These are phyloP conservation scores for Coptodon bakossiorum DNA, from an alignment of 2,113 vertebrate species.

Conservation along the genomic window DNA sequence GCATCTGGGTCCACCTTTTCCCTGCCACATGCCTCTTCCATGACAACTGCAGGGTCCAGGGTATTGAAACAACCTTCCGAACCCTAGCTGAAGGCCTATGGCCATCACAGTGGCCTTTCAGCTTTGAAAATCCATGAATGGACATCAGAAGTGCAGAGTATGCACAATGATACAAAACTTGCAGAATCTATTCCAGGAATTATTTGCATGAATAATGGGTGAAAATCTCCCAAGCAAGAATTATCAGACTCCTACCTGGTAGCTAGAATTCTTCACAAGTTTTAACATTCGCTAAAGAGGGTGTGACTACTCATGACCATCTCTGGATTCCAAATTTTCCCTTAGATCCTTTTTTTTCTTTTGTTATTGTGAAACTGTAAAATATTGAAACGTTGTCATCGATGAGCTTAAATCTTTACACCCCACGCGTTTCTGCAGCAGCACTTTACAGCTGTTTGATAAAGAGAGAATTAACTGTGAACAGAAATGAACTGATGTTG, in stretches of 20 bases:
- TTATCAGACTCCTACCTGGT: neutral
- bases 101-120: neutral
- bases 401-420: neutral
- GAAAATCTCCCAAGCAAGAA: neutral
- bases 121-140: neutral
- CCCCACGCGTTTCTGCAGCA: accelerated
- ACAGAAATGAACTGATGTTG: neutral
- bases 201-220: neutral
- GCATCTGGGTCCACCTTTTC: neutral
- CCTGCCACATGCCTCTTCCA: neutral
- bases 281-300: neutral
- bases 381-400: neutral
- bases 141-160: neutral
- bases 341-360: accelerated
- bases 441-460: neutral
- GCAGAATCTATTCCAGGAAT: neutral
- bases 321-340: neutral
- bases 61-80: neutral
- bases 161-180: neutral
- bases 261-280: neutral
- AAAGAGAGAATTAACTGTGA: neutral
- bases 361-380: neutral
- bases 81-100: accelerated
- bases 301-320: neutral
- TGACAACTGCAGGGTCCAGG: neutral